These are phyloP conservation scores for Sebastiscus tertius DNA, from an alignment of 2,797 vertebrate species.

Conservation along the genomic window DNA sequence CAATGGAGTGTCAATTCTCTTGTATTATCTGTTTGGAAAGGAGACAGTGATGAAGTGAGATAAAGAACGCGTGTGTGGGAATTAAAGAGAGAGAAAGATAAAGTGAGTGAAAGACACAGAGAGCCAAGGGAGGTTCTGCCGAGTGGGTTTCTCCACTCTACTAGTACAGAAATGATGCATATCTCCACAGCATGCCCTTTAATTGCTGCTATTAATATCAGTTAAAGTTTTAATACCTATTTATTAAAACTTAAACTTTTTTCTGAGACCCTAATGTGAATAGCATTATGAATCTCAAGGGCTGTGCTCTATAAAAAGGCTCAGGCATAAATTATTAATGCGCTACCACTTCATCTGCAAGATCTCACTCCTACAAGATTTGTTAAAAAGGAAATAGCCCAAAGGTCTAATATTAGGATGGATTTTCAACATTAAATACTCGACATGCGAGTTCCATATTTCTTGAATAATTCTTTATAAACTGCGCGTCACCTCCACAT, in stretches of 20 bases:
- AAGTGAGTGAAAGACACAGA: conserved; percentile 30
- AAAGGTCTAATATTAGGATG: conserved; percentile 79
- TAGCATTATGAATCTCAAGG: conserved; percentile 83
- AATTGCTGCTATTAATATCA: conserved; percentile 86
- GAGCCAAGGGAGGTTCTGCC: conserved; percentile 53
- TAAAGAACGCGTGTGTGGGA: not conserved
- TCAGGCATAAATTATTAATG: conserved; percentile 82
- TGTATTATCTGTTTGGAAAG: conserved; percentile 43
- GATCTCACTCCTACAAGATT: conserved; percentile 76
- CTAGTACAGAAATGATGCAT: conserved; percentile 79
- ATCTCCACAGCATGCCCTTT: conserved; percentile 71
- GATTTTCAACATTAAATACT: conserved; percentile 73
- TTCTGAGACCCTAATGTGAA: conserved; percentile 76
- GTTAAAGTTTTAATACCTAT: conserved; percentile 87
- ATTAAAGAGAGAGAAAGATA: conserved; percentile 4
- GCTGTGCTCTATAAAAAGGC: conserved; percentile 84
- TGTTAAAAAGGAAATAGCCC: conserved; percentile 79
- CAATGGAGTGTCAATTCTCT: conserved; percentile 18
- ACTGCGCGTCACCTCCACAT: conserved; percentile 33
- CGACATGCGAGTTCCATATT: conserved; percentile 49
- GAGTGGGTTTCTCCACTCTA: conserved; percentile 62
- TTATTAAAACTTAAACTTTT: conserved; percentile 84
- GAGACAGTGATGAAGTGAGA: conserved; percentile 49
- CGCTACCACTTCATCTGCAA: conserved; percentile 79
- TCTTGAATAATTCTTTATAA: conserved; percentile 56